Evolutionary conservation across 2,888 invertebrate species (phyloP).

Genomic region (Caenorhabditis sp.): DNA sequence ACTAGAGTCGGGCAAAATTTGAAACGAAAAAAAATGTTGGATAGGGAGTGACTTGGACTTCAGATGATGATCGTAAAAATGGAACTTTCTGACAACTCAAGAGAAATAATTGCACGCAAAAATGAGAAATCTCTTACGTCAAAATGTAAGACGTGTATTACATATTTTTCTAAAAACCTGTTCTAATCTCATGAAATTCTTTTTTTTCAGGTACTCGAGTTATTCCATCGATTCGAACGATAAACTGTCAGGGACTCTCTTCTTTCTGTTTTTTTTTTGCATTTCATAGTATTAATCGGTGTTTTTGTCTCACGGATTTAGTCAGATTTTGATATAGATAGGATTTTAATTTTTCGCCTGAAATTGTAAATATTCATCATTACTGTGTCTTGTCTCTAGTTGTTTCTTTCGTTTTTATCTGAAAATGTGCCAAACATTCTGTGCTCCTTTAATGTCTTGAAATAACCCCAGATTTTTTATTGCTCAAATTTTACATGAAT

Average conservation of each 20-base stretch:
- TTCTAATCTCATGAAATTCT: too few species aligned
- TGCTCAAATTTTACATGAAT: slow-evolving; percentile 23
- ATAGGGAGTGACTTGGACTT: too few species aligned
- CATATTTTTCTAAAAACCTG: too few species aligned
- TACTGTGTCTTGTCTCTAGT: not conserved
- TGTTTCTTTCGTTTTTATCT: slow-evolving; percentile 1
- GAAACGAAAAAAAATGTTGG: too few species aligned
- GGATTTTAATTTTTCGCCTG: not conserved
- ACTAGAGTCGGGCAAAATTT: too few species aligned
- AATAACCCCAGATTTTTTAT: slow-evolving; percentile 2
- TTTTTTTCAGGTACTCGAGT: slow-evolving; percentile 26
- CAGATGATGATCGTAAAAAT: too few species aligned
- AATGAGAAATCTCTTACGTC: too few species aligned
- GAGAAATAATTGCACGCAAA: too few species aligned
- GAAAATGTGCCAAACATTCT: slow-evolving; percentile 9
- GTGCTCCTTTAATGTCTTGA: too few species aligned
- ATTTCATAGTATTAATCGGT: slow-evolving; percentile 2
- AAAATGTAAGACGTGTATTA: too few species aligned
- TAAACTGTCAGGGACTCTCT: not conserved
- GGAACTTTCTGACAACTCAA: too few species aligned
- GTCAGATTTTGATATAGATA: not conserved
- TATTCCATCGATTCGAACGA: slow-evolving; percentile 23
- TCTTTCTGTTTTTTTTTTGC: slow-evolving; percentile 2
- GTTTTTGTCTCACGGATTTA: not conserved
- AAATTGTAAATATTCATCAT: not conserved